Percentiles rank a stretch among this genome's conserved stretches.
These are phyloP conservation scores for Pseudorhiza aurosa DNA, from an alignment of 30 jellyfish, hydroid and myxozoan species.

Conservation along the genomic window DNA sequence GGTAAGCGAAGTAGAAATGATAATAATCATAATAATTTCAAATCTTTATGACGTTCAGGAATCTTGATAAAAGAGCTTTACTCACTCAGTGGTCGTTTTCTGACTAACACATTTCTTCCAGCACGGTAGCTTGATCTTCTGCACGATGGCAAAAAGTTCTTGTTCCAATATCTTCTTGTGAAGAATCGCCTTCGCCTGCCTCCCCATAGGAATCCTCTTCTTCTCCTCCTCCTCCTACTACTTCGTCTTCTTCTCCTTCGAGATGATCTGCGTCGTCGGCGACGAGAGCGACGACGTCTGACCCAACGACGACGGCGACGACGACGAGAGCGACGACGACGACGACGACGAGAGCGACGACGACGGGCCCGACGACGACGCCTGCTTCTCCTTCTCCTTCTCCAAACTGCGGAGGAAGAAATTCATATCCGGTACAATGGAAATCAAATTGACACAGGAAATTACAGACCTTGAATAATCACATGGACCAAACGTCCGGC, in stretches of 20 bases:
- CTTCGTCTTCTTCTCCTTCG: neutral
- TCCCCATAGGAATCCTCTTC: neutral
- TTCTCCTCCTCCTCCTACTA: neutral
- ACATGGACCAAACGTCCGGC: no score
- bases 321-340: neutral
- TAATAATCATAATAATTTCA: no score
- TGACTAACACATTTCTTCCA: neutral
- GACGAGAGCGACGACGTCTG: neutral
- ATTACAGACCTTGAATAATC: no score
- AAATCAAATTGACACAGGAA: no score
- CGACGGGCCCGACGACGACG: neutral
- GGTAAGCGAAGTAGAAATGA: no score
- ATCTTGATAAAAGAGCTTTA: no score
- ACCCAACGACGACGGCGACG: neutral
- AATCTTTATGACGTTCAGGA: no score
- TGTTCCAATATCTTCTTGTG: conserved; percentile 15
- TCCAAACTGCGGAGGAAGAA: no score
- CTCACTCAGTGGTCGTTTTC: neutral
- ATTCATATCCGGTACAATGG: no score
- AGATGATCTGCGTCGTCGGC: conserved; percentile 7
- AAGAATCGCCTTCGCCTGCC: conserved; percentile 23
- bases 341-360: neutral
- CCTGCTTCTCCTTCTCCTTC: neutral
- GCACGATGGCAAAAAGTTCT: conserved; percentile 16
- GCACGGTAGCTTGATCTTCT: neutral